phyloP scores from a whole-genome alignment of 2,797 vertebrate species.

The Tokudaia muenninki region DNA sequence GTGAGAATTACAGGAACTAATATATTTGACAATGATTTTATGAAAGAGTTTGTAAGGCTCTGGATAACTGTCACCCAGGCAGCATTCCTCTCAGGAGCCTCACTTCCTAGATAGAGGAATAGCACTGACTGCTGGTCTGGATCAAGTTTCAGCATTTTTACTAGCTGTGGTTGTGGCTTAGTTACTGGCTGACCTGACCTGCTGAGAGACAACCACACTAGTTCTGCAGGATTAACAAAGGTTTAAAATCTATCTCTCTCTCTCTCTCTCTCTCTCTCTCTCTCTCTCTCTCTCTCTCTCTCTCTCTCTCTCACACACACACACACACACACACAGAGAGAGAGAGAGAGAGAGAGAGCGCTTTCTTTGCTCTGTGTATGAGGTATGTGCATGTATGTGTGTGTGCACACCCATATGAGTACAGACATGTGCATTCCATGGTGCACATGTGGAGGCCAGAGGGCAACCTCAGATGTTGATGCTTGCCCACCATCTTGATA shows the following conservation, averaged over 20 bases:
- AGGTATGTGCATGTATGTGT: not conserved
- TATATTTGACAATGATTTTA: conserved; percentile 39
- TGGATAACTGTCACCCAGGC: not conserved
- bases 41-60: conserved; percentile 21
- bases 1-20: conserved; percentile 36
- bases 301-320: not conserved
- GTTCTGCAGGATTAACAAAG: not conserved
- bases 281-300: too few relatives aligned
- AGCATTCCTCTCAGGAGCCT: not conserved
- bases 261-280: too few relatives aligned
- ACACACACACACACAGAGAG: not conserved
- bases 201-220: not conserved
- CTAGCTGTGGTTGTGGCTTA: not conserved
- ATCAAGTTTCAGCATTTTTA: not conserved
- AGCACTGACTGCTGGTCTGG: not conserved
- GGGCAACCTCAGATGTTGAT: not conserved
- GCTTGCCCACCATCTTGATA: not conserved
- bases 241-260: not conserved
- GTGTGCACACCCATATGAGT: not conserved
- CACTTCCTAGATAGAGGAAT: not conserved
- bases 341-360: too few relatives aligned
- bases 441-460: not conserved
- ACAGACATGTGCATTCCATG: not conserved
- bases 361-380: not conserved
- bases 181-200: not conserved